A percentile compares a stretch with the other conserved stretches of the same genome.
phyloP scores from a whole-genome alignment of 2,113 vertebrate genomes.

The Gallinago undulata region DNA sequence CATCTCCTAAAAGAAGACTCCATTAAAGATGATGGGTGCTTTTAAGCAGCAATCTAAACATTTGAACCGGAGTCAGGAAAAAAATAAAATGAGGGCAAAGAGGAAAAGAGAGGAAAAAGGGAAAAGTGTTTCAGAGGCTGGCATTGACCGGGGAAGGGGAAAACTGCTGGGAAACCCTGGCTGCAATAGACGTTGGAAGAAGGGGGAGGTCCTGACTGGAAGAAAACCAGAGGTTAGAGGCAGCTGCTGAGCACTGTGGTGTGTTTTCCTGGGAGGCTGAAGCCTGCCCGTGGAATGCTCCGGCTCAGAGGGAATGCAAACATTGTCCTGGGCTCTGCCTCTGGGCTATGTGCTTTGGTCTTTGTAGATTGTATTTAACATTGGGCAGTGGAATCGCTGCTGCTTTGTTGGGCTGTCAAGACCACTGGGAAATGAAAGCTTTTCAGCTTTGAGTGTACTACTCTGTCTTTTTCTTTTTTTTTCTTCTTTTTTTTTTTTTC shows the following conservation, averaged over 20 bases:
- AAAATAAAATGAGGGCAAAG: neutral
- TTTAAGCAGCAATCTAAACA: neutral
- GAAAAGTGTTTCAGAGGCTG: neutral
- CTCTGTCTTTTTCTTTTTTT: neutral
- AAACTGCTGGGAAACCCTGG: neutral
- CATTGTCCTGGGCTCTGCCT: constrained; percentile 8
- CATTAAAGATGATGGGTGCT: neutral
- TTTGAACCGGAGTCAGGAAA: neutral
- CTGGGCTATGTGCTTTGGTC: neutral
- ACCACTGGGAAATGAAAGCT: neutral
- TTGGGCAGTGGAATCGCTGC: neutral
- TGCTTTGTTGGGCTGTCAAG: neutral
- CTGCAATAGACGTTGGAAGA: neutral
- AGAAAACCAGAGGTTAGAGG: neutral
- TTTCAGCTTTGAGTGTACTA: neutral
- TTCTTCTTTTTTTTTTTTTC: neutral
- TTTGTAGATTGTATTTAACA: neutral
- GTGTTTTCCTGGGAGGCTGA: constrained; percentile 17
- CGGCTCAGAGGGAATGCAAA: neutral
- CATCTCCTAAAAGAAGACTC: neutral
- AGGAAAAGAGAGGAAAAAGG: neutral
- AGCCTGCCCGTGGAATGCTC: neutral
- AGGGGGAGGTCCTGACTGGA: neutral
- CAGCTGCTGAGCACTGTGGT: neutral
- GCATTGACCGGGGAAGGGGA: neutral